Evolutionary conservation across 2,888 invertebrate species (phyloP), one percentile per base, ranked within the genome.

Genomic region (Aproaerema taeniolella): DNA sequence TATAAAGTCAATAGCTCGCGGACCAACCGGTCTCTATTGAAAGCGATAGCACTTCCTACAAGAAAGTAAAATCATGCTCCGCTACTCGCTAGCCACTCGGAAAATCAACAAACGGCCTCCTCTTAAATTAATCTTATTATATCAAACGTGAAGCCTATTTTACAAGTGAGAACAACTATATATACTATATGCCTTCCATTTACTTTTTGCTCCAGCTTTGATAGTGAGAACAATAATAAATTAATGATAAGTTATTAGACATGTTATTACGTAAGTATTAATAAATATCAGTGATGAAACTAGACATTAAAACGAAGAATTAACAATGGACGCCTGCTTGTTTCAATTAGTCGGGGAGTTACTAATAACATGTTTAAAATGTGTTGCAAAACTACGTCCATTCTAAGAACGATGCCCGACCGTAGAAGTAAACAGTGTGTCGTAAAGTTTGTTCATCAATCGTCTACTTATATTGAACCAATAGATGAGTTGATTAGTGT

Each of bases 21-120:
- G 58, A 55, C 56, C 65, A 75, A 85, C 85, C 86, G 86, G 83
- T 83, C 80, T 63, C 66, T 65, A 64, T 77, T 70, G 86, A 86
- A 85, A 86, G 86, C 74, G 86, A 86, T 68, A 83, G 70, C 76
- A 78, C 77, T 85, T 83, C 83, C 83, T 82, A 77, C 74, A 82
- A 75, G 86, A 85, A 85, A 86, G 85, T 86, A 85, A 83, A 82
- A 81, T 75, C 64, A 58, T 67, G 67, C 56, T 60, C 60, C 56
- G 67, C 61, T 65, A 36, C 46, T 43, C 47, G 32, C 5, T 8
- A 6, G 26, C 26, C n/a, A n/a, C n/a, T n/a, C n/a, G 26, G 26
- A 26, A 26, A 26, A 26, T n/a, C n/a, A 26, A 9, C 26, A 26
- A 9, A n/a, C 8, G 2, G 26, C 26, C 26, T 26, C 3, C n/a